These are phyloP conservation scores for Lamprotornis superbus DNA, from an alignment of 2,113 vertebrate species.

Conservation along the genomic window DNA sequence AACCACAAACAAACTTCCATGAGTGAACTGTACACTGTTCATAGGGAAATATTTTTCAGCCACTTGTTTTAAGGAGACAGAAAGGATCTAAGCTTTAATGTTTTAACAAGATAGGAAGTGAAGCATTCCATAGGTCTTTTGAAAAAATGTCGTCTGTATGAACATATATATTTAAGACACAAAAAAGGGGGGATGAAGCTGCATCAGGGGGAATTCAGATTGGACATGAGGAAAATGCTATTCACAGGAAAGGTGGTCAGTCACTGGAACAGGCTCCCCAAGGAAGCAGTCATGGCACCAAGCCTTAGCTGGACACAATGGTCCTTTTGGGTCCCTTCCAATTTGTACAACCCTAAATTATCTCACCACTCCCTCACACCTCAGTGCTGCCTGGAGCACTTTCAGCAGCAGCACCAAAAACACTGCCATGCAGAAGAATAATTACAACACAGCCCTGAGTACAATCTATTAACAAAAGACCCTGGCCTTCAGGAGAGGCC, in stretches of 20 bases:
- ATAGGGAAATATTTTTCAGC: neutral
- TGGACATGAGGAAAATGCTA: neutral
- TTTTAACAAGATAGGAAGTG: neutral
- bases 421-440: neutral
- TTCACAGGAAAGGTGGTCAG: neutral
- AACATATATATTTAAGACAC: neutral
- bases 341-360: neutral
- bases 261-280: neutral
- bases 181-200: neutral
- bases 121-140: neutral
- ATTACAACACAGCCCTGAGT: neutral
- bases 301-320: rapidly evolving
- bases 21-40: neutral
- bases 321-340: neutral
- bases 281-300: neutral
- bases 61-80: neutral
- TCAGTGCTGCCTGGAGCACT: neutral
- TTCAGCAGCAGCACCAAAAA: neutral
- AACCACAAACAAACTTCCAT: neutral
- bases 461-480: neutral
- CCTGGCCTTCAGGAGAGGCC: neutral
- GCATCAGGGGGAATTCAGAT: neutral
- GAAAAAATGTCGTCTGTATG: neutral
- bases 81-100: neutral
- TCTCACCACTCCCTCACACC: neutral